Base-by-base conservation (phyloP, 2,888 invertebrate species). In the Drosophila borealis region DNA sequence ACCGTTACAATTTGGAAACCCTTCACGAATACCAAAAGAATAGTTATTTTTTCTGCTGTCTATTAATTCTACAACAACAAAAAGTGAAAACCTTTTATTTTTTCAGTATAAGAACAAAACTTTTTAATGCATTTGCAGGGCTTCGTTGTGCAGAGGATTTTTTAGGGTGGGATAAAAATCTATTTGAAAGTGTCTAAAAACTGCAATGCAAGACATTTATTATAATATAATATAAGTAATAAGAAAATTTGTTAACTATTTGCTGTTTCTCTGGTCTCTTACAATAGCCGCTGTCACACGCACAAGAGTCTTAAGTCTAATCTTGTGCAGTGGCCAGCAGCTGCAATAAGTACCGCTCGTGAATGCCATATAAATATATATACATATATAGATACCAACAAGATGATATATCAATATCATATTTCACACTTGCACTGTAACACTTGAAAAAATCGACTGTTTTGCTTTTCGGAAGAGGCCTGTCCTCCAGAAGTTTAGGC, bases 251-350 rank as follows among this genome's bases (percentile, higher is more conserved):
- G 8, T 29, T 2, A 6, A 13, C 29, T 19, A 36, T 42, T 46
- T 55, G 81, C 25, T 81, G 86, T 51, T 63, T 69, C 60, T 81
- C 71, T 79, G 91, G 91, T 86, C 78, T 90, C 95, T 96, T 96
- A 97, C 96, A 96, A 97, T 97, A 97, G 97, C 97, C 97, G 97
- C 97, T 97, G 97, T 97, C 97, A 97, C 97, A 97, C 97, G 97
- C 97, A 97, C 97, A 97, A 97, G 97, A 97, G 97, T 97, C 96
- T 95, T 94, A 73, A 92, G 93, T 94, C 95, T 97, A 97, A 96
- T 97, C 97, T 97, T 97, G 97, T 96, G 96, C 97, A 97, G 97
- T 97, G 97, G 96, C 97, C 97, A 97, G 97, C 97, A 97, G 97
- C 97, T 97, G 96, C 95, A 96, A 96, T 97, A 96, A 95, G 94